Evolutionary conservation across 2,888 invertebrate species (phyloP).

Genomic region (Pyrrhia umbra): DNA sequence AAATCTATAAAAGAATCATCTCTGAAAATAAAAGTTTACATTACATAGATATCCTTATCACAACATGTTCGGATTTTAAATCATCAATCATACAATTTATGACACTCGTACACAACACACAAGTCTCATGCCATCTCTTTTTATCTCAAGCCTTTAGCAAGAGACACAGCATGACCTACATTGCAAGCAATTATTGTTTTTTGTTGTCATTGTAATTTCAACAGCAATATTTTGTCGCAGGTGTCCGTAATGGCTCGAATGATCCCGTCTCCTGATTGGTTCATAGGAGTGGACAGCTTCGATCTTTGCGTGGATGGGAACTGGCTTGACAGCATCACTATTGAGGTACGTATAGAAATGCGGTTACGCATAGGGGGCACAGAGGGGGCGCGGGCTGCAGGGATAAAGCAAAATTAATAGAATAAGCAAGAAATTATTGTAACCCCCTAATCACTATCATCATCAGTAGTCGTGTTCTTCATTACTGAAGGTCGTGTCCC

Average conservation of each 20-base stretch:
- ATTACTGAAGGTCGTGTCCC: no score
- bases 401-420: no score
- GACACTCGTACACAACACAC: not conserved
- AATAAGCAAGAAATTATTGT: no score
- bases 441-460: no score
- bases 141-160: not conserved
- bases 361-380: no score
- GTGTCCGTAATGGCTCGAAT: constrained; percentile 97
- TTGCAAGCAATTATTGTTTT: constrained; percentile 27
- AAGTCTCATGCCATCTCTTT: constrained; percentile 12
- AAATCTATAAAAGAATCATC: no score
- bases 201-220: constrained; percentile 48
- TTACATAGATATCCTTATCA: not conserved
- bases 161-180: constrained; percentile 21
- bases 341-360: constrained; percentile 91
- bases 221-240: constrained; percentile 83
- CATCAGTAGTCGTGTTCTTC: no score
- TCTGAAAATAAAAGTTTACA: no score
- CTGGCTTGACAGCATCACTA: constrained; percentile 97
- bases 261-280: constrained; percentile 98
- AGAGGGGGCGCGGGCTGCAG: no score
- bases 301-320: constrained; percentile 97
- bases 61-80: not conserved
- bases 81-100: constrained; percentile 28
- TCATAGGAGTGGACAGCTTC: constrained; percentile 97